A percentile compares a stretch with the other conserved stretches of the same genome.
These are phyloP conservation scores for Monodelphis domestica DNA, from an alignment of 2,797 vertebrate species.

Conservation along the genomic window DNA sequence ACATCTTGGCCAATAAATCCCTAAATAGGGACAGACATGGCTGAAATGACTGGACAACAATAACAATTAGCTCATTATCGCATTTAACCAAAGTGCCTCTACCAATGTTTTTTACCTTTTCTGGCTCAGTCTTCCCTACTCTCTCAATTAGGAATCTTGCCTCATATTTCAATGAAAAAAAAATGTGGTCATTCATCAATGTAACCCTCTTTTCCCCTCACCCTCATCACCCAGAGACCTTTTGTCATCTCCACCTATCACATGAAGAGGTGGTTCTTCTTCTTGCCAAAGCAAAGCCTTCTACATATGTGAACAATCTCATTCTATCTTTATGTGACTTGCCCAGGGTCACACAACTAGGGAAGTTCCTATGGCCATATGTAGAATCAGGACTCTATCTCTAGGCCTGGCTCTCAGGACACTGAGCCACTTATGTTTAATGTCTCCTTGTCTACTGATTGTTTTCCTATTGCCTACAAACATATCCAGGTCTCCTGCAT, in stretches of 20 bases:
- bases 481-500: too few relatives aligned
- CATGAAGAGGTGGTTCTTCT: neutral
- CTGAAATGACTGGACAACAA: too few relatives aligned
- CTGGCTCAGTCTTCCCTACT: neutral
- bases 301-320: neutral
- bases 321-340: neutral
- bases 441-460: neutral
- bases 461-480: neutral
- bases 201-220: neutral
- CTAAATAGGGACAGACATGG: too few relatives aligned
- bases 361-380: too few relatives aligned
- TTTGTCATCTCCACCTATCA: neutral
- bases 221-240: neutral
- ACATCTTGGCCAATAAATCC: too few relatives aligned
- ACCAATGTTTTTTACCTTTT: neutral
- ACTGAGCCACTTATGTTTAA: neutral
- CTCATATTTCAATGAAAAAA: neutral
- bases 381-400: too few relatives aligned
- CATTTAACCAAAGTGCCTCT: neutral
- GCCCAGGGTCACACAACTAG: too few relatives aligned
- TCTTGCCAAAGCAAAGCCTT: neutral
- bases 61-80: too few relatives aligned
- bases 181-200: neutral
- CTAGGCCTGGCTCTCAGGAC: too few relatives aligned
- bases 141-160: neutral